These are phyloP conservation scores for Rana temporaria DNA, from an alignment of 2,113 vertebrate species.

Conservation along the genomic window DNA sequence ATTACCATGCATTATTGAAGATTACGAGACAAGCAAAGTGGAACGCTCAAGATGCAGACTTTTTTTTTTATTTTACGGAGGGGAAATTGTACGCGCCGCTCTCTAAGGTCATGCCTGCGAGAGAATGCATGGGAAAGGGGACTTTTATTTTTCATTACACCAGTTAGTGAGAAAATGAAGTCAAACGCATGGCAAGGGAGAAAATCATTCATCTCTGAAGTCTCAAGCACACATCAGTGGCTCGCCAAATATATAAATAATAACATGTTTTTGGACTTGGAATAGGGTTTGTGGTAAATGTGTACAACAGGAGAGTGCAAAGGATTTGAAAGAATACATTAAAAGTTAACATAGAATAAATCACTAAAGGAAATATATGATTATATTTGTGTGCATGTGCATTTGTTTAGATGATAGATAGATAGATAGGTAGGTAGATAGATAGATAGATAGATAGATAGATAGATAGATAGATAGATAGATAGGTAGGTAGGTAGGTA, in stretches of 20 bases:
- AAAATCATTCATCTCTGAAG: slow-evolving; percentile 34
- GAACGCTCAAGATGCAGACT: slow-evolving; percentile 65
- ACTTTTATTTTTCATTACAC: slow-evolving; percentile 4
- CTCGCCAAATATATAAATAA: slow-evolving; percentile 30
- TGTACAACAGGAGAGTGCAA: neutral
- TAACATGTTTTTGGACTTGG: slow-evolving; percentile 27
- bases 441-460: too few species aligned
- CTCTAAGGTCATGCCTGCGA: slow-evolving; percentile 21
- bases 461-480: too few species aligned
- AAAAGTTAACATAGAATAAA: too few species aligned
- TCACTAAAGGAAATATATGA: too few species aligned
- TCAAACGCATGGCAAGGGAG: slow-evolving; percentile 23
- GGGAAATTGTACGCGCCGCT: neutral
- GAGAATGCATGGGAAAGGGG: slow-evolving; percentile 1
- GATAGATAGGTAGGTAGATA: too few species aligned
- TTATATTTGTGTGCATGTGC: too few species aligned
- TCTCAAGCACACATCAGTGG: neutral
- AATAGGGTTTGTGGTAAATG: neutral
- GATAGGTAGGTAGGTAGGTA: too few species aligned
- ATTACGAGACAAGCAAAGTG: slow-evolving; percentile 71
- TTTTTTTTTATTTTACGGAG: neutral
- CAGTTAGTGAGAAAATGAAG: slow-evolving; percentile 45
- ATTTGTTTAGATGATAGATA: too few species aligned
- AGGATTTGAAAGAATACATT: neutral
- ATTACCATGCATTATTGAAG: slow-evolving; percentile 76